Evolutionary conservation across 2,797 vertebrate genomes (phyloP), one percentile per base, ranked within the genome.

Genomic region (Hyperoplus immaculatus): DNA sequence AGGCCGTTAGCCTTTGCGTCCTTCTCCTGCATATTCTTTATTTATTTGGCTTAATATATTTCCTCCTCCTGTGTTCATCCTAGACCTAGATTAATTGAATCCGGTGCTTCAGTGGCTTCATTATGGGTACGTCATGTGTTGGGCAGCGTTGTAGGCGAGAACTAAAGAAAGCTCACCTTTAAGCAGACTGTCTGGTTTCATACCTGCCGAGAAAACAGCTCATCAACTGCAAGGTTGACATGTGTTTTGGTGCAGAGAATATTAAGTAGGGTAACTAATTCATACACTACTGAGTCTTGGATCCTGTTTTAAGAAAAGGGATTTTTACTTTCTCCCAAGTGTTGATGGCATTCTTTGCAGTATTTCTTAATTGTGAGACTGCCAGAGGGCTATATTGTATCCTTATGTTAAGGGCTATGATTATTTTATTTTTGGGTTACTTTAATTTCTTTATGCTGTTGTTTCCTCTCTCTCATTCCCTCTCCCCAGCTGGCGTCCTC

Each of bases 381-480:
- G 75, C 81, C 78, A 75, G 69, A 73, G 67, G 78, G 69, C 63
- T 77, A 15, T 57, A 57, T 69, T 86, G 72, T 87, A 83, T 87
- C 88, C 89, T 92, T 94, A 87, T 87, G 87, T 94, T 89, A 94
- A 90, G 81, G 83, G 60, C 77, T 80, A 74, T 68, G 29, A 29
- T 29, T 29, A 29, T 59, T 51, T 36, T 1, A 5, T 53, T 69
- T 71, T 81, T 77, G 64, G 78, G 43, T 72, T 80, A 9, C 51
- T 76, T 80, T 76, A 56, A 63, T 81, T 79, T 75, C 51, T 65
- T 50, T 66, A 39, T 57, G 38, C 57, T 53, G 51, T 62, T 78
- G 38, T 72, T 85, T 78, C 82, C 78, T 61, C 21, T 54, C 68
- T 73, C 57, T 51, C 57, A 15, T 78, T 69, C 62, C 45, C 38